Base-by-base conservation (phyloP, 2,797 vertebrate genomes). In the Hoplostethus atlanticus region DNA sequence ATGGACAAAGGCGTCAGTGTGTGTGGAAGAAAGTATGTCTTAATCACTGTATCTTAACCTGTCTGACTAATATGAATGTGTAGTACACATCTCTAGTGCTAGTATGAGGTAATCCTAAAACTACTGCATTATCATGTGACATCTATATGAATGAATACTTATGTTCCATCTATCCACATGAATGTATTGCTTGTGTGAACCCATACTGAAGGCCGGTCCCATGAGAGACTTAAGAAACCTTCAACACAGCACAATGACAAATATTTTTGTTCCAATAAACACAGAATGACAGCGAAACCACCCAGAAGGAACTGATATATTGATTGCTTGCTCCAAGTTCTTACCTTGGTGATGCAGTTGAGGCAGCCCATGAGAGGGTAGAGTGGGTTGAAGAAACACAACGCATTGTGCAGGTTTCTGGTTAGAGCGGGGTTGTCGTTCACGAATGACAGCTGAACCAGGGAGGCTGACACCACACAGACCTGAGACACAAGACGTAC, bases 301-400 rank as follows among this genome's bases (percentile, higher is more conserved):
- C 12, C 28, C 11, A 34, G 15, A 16, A 36, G 31, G 16, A 8
- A 56, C 2, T 36, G 42, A 2, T 36, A 36, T 36, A 55, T 10
- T 25, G 12, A 9, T 10, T 21, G n/a, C n/a, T 21, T 50, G 47
- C 17, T 9, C n/a, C 7, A 15, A 5, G 44, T 28, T 12, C 61
- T 52, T 64, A 95, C 95, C 93, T 91, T 92, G 61, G 94, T 94
- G 87, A 95, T 93, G 88, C 91, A 94, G 90, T 92, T 93, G 76
- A 96, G 92, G 85, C 94, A 95, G 77, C 94, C 94, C 89, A 95
- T 95, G 2, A 96, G 87, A 0, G 95, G 93, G 42, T 95, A 95
- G 4, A 95, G 86, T 1, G 95, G 95, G 90, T 93, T 95, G 73
- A 95, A 79, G 68, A 95, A 79, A 78, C 94, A 95, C 76, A 95